Evolutionary conservation across 2,888 invertebrate genomes (phyloP).

Genomic region (Drosophila trichaetosa): DNA sequence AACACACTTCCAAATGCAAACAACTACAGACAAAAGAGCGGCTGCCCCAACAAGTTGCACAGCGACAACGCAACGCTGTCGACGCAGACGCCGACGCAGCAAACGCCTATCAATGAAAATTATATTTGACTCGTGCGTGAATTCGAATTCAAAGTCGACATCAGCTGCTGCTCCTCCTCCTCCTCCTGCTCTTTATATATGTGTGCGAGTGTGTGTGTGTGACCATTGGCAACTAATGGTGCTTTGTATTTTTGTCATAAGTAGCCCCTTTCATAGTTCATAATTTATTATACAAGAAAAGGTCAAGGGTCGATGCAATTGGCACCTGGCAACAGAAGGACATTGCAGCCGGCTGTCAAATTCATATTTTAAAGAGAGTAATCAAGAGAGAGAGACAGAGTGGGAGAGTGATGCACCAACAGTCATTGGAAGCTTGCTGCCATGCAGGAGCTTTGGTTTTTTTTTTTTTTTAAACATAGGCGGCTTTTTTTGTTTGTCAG

Average conservation of each 20-base stretch:
- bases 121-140: constrained; percentile 52
- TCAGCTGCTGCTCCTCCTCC: constrained; percentile 31
- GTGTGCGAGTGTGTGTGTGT: constrained; percentile 10
- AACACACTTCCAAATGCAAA: constrained; percentile 18
- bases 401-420: not conserved
- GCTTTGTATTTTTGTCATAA: constrained; percentile 34
- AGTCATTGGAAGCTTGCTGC: constrained; percentile 10
- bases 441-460: constrained; percentile 31
- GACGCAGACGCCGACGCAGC: constrained; percentile 24
- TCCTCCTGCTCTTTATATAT: not conserved
- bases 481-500: constrained; percentile 21
- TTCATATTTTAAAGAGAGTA: not conserved
- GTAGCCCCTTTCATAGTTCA: constrained; percentile 36
- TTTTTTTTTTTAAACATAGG: constrained; percentile 20
- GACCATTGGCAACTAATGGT: constrained; percentile 24
- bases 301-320: constrained; percentile 66
- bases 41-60: constrained; percentile 55
- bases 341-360: constrained; percentile 43
- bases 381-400: not conserved
- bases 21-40: constrained; percentile 24
- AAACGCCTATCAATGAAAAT: constrained; percentile 41
- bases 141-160: constrained; percentile 28
- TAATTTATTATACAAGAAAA: constrained; percentile 61
- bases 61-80: constrained; percentile 3
- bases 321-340: constrained; percentile 46